Evolutionary conservation across 2,888 invertebrate species (phyloP).

Genomic region (Eupithecia vulgata): DNA sequence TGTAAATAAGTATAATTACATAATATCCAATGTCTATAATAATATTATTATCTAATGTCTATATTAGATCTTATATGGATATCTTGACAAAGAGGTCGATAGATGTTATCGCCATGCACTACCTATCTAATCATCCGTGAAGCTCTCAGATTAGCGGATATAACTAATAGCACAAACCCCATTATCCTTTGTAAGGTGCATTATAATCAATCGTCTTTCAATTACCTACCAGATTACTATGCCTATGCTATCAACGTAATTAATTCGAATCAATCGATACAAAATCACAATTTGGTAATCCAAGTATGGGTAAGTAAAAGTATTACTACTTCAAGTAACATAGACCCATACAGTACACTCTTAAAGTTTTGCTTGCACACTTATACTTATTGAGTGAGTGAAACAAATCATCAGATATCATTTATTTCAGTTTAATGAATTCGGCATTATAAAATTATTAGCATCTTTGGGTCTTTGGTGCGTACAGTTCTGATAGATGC

Average conservation of each 20-base stretch:
- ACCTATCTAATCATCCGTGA: not conserved
- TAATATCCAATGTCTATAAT: no score
- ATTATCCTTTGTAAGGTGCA: not conserved
- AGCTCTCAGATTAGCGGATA: not conserved
- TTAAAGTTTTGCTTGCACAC: no score
- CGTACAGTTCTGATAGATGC: not conserved
- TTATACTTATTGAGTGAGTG: not conserved
- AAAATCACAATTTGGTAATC: not conserved
- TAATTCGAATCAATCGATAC: not conserved
- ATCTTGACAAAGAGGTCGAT: no score
- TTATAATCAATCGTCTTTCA: not conserved
- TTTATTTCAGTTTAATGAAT: not conserved
- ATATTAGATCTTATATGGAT: no score
- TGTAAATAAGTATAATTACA: no score
- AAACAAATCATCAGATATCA: not conserved
- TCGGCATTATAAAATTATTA: no score
- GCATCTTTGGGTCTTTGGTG: not conserved
- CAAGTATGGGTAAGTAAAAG: not conserved
- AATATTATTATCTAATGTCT: no score
- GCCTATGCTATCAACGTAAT: not conserved
- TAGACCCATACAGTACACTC: no score
- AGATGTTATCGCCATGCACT: not conserved
- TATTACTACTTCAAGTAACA: no score
- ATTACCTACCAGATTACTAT: not conserved
- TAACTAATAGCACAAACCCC: not conserved